Conservation (phyloP, 2,888 invertebrate species). For the Microplitis deprimator region DNA sequence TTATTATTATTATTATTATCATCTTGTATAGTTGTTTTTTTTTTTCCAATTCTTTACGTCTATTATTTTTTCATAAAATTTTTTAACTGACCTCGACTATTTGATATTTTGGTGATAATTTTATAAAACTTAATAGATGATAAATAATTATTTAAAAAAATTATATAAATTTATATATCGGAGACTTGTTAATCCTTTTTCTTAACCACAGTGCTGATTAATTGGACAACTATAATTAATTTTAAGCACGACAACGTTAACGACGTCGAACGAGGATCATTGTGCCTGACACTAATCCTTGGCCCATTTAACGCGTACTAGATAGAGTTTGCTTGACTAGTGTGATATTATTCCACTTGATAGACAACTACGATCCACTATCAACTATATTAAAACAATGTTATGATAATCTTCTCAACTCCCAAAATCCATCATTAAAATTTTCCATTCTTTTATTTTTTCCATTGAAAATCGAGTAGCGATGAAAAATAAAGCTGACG, state of each 20-base stretch:
- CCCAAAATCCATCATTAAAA: neutral
- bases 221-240: slow-evolving; percentile 62
- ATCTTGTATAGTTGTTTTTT: neutral
- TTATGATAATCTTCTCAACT: neutral
- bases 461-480: no score
- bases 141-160: no score
- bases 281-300: slow-evolving; percentile 47
- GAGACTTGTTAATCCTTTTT: slow-evolving; percentile 27
- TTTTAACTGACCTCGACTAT: no score
- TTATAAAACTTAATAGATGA: no score
- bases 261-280: slow-evolving; percentile 53
- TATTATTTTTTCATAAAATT: no score
- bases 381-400: no score
- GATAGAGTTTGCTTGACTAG: slow-evolving; percentile 28
- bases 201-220: slow-evolving; percentile 58
- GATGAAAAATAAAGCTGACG: no score
- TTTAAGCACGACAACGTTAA: slow-evolving; percentile 58
- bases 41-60: neutral
- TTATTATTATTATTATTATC: neutral
- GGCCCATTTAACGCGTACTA: slow-evolving; percentile 44
- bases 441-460: no score
- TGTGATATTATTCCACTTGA: neutral
- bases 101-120: no score
- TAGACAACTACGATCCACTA: no score
- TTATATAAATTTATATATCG: slow-evolving; percentile 20